These are phyloP conservation scores for Strongylocentrotus purpuratus DNA, from an alignment of 35 echinoderm and acorn worm species.

Conservation along the genomic window DNA sequence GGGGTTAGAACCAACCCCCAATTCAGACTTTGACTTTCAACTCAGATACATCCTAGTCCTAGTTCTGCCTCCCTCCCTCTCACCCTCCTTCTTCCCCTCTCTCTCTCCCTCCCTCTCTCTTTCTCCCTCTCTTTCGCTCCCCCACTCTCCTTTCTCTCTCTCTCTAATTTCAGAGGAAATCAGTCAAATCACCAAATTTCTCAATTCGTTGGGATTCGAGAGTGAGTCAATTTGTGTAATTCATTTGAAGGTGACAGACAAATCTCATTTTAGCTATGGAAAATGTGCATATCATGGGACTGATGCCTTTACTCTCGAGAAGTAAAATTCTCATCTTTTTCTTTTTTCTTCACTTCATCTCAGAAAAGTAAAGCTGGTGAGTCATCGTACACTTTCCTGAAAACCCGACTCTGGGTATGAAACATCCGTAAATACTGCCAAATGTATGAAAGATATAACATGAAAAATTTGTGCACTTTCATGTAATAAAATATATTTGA, in stretches of 20 bases:
- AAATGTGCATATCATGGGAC: constrained; percentile 1
- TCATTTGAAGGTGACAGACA: constrained; percentile 17
- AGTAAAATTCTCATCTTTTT: not conserved
- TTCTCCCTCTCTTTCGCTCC: too few species aligned
- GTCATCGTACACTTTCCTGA: not conserved
- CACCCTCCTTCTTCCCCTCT: not conserved
- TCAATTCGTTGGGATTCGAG: constrained; percentile 1
- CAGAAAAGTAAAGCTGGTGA: not conserved
- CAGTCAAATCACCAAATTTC: constrained; percentile 17
- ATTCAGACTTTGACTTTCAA: constrained; percentile 17
- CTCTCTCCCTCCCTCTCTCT: too few species aligned
- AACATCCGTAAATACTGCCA: not conserved
- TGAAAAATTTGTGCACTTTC: not conserved
- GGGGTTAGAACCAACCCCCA: not conserved
- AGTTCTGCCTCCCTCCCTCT: too few species aligned
- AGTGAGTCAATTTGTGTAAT: constrained; percentile 18
- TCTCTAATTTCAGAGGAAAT: constrained; percentile 27
- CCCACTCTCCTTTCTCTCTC: too few species aligned
- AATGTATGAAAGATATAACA: not conserved
- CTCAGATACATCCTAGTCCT: not conserved
- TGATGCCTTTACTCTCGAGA: not conserved
- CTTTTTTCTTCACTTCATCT: not conserved
- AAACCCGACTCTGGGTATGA: not conserved
- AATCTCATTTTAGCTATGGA: not conserved
- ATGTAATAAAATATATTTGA: too few species aligned